A percentile compares a stretch with the other conserved stretches of the same genome.
Conservation (phyloP, 2,888 invertebrate species). For the Scaptomyza parva region DNA sequence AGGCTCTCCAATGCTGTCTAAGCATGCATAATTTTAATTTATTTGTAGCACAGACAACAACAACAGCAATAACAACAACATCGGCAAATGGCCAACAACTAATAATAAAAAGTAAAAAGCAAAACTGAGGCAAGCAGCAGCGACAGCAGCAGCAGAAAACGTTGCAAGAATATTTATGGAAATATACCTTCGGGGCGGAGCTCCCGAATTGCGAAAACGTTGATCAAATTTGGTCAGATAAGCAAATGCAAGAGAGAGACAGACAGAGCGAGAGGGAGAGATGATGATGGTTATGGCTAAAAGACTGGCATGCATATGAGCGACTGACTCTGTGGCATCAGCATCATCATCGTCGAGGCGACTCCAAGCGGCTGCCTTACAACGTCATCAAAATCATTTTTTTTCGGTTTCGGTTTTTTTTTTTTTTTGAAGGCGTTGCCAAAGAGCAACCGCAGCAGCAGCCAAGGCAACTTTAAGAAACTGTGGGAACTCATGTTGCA, state of each 20-base stretch:
- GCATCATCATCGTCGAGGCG: conserved; percentile 49
- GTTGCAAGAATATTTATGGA: conserved; percentile 74
- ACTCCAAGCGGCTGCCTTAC: conserved; percentile 61
- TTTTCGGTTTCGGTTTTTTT: conserved; percentile 23
- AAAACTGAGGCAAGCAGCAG: conserved; percentile 31
- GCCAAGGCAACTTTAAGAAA: conserved; percentile 32
- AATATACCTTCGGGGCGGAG: conserved; percentile 84
- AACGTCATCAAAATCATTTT: conserved; percentile 70
- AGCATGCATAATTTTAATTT: conserved; percentile 81
- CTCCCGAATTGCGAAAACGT: conserved; percentile 84
- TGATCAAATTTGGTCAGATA: conserved; percentile 80
- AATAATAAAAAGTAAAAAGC: conserved; percentile 66
- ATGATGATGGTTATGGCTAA: conserved; percentile 31
- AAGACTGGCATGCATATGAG: conserved; percentile 62
- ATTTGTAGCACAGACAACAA: conserved; percentile 71
- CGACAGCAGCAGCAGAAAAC: conserved; percentile 22
- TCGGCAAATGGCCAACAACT: conserved; percentile 64
- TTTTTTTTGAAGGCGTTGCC: conserved; percentile 74
- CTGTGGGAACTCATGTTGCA: conserved; percentile 80
- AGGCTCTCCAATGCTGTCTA: conserved; percentile 63
- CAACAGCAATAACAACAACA: conserved; percentile 37
- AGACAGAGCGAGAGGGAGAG: not conserved
- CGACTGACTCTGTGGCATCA: conserved; percentile 30
- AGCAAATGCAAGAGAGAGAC: too few relatives aligned
- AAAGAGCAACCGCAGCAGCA: conserved; percentile 73